Evolutionary conservation across 2,113 vertebrate genomes (phyloP), one percentile per base, ranked within the genome.

Genomic region (western clawed frog (Xenopus tropicalis)): DNA sequence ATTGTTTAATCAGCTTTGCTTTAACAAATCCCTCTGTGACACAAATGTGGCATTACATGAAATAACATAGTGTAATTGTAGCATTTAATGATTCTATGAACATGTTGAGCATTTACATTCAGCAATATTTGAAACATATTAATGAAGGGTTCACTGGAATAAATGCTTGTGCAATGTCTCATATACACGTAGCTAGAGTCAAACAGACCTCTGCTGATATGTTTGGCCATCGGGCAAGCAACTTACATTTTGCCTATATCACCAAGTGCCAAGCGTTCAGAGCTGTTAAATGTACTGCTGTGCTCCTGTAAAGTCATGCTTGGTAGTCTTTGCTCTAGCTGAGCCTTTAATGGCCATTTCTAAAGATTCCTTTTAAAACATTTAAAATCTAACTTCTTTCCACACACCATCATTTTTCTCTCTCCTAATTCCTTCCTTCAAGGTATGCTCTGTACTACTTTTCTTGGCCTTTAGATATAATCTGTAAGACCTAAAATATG

Each of bases 231-330:
- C 82, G 84, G 79, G 82, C 83, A 85, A 85, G 84, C 81, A 85
- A 87, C 89, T 88, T 83, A 82, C 14, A 22, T 63, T 51, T 84
- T 85, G 82, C 86, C 79, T 83, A n/a, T 81, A 80, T 86, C 88
- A 87, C 82, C 79, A 88, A 89, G 81, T 89, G 84, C 86, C 87
- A 86, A 85, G 77, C 73, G 64, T 82, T 77, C 83, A 83, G 81
- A 61, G 48, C 79, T 43, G 6, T 23, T 65, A 14, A n/a, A 14
- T 63, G 78, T 82, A 77, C 75, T 80, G 76, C 78, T 77, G 14
- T 82, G 73, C 37, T 37, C 29, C 6, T 79, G 77, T 82, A 81
- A 83, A 71, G 81, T 72, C 61, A 78, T 68, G 57, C 77, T 75
- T 79, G 83, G 84, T 70, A 72, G 70, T 72, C 17, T 83, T 84